These are phyloP conservation scores for Zaprionus gabonicus DNA, from an alignment of 1,140 invertebrate genomes.

Conservation along the genomic window DNA sequence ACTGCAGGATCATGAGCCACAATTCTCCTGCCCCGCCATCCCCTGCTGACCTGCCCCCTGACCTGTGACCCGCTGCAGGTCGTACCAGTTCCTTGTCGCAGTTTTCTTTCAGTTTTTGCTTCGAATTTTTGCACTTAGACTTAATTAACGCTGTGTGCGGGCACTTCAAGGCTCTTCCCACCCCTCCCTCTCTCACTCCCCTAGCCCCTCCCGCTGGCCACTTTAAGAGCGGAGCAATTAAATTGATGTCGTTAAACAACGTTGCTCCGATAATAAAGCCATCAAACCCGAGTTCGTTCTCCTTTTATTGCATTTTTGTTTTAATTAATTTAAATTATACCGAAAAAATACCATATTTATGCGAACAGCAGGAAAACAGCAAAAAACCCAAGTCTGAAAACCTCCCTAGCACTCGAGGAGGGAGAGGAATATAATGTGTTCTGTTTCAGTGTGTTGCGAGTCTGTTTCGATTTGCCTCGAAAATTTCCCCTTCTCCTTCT, in stretches of 20 bases:
- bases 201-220: neutral
- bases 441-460: neutral
- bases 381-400: conserved; percentile 3
- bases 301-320: conserved; percentile 72
- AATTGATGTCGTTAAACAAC: conserved; percentile 73
- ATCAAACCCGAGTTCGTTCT: conserved; percentile 57
- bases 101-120: conserved; percentile 29
- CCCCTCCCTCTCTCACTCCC: neutral
- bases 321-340: conserved; percentile 82
- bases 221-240: conserved; percentile 59
- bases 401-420: neutral
- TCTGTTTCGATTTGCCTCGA: conserved; percentile 26
- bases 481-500: conserved; percentile 15
- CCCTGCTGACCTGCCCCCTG: neutral
- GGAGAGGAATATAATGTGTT: neutral
- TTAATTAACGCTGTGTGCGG: conserved; percentile 61
- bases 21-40: neutral
- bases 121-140: conserved; percentile 68
- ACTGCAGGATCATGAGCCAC: conserved; percentile 16
- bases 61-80: neutral
- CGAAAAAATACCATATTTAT: conserved; percentile 22
- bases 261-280: conserved; percentile 71
- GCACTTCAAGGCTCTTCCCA: conserved; percentile 7
- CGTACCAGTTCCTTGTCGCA: conserved; percentile 12
- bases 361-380: conserved; percentile 15